These are phyloP conservation scores for Macropis europaea DNA, from an alignment of 2,888 invertebrate species.

Conservation along the genomic window DNA sequence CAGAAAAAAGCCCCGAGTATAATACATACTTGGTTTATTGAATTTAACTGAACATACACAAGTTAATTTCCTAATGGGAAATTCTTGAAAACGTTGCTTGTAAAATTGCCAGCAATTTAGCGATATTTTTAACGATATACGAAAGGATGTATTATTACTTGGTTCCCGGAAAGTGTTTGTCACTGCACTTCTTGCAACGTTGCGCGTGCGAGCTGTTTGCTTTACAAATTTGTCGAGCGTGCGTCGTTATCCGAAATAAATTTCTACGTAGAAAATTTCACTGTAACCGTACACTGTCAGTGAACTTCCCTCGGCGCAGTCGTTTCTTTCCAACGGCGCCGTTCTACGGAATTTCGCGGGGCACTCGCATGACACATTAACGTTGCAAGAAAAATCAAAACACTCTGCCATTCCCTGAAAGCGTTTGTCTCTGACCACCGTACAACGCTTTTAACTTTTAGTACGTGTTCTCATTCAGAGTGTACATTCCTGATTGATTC, in stretches of 20 bases:
- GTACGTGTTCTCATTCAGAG: background rate
- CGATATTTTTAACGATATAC: background rate
- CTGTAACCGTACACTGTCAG: constrained; percentile 2
- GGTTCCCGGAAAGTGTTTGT: constrained; percentile 32
- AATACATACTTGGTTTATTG: too few relatives aligned
- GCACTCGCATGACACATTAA: constrained; percentile 22
- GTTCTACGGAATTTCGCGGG: constrained; percentile 26
- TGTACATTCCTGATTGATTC: too few relatives aligned
- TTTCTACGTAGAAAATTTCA: constrained; percentile 38
- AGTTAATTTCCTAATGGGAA: too few relatives aligned
- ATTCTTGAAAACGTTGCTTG: too few relatives aligned
- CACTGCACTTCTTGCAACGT: constrained; percentile 17
- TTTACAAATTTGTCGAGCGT: constrained; percentile 32
- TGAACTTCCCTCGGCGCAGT: background rate
- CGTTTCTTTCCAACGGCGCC: constrained; percentile 25
- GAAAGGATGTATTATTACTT: constrained; percentile 8
- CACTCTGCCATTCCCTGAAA: constrained; percentile 27
- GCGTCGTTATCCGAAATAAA: constrained; percentile 43
- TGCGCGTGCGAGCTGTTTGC: background rate
- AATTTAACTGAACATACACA: too few relatives aligned
- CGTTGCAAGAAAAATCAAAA: constrained; percentile 45
- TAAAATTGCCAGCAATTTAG: background rate
- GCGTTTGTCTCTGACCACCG: constrained; percentile 27
- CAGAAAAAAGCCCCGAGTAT: too few relatives aligned
- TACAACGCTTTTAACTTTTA: constrained; percentile 25